Base-by-base conservation (phyloP, 2,113 vertebrate genomes). In the Hylia prasina region DNA sequence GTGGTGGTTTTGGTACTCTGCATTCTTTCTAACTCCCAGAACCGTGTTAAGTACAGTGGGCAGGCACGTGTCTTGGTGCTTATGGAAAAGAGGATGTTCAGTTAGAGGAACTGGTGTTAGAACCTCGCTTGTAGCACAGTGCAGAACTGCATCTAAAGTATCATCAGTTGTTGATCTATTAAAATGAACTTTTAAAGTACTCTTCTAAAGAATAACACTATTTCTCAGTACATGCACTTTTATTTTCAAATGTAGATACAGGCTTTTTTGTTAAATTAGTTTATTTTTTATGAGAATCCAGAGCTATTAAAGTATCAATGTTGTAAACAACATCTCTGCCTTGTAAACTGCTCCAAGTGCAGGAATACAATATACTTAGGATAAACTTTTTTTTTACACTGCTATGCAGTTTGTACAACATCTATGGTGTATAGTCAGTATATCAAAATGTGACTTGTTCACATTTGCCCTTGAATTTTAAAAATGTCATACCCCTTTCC, bases 251-350 rank as follows among this genome's bases (percentile, higher is more conserved):
- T 97, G 60, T 96, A 97, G 89, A 90, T 97, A 94, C 94, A 86
- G 50, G 93, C 94, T 96, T 94, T 91, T 80, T 94, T 89, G 84
- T 95, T 93, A 88, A 95, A 89, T 90, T 82, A 93, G 90, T 89
- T 96, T 89, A 86, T 96, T 97, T 97, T 97, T 94, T 93, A 87
- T 91, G 89, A 95, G 93, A 97, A 98, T 96, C 91, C 82, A 97
- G 90, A 96, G 96, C 96, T 97, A 94, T 97, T 96, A 97, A 96
- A 94, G 86, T 89, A 89, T 60, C 53, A 90, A 90, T 93, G 86
- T 80, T 97, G 50, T 93, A 91, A 96, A 84, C 93, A 83, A 85
- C 94, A 96, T 93, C 90, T 96, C 85, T 97, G 94, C 95, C 93
- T 97, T 96, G 84, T 93, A 92, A 96, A 94, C 89, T 97, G 96